phyloP scores from a whole-genome alignment of 1,140 invertebrate genomes.

The Hyphantria cunea region DNA sequence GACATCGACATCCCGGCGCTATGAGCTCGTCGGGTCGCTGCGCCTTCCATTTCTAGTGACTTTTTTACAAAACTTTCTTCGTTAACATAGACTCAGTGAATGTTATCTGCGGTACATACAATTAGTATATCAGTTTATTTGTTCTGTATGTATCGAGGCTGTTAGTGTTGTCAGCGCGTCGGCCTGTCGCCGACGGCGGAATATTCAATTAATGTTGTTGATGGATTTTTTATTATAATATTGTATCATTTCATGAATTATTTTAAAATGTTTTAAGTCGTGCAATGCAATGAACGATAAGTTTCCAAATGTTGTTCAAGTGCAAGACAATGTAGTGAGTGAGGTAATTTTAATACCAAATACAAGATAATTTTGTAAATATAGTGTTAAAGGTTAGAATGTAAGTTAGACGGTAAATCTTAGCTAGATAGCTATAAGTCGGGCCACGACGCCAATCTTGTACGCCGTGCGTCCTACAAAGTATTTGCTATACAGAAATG shows the following conservation, averaged over 20 bases:
- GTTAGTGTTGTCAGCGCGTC: slow-evolving; percentile 65
- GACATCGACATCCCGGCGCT: slow-evolving; percentile 83
- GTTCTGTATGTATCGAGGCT: slow-evolving; percentile 68
- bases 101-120: slow-evolving; percentile 70
- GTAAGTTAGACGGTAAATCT: slow-evolving; percentile 68
- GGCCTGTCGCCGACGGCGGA: slow-evolving; percentile 52
- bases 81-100: slow-evolving; percentile 68
- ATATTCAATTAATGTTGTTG: slow-evolving; percentile 76
- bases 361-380: slow-evolving; percentile 80
- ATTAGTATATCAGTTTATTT: slow-evolving; percentile 76
- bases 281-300: slow-evolving; percentile 63
- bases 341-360: slow-evolving; percentile 80
- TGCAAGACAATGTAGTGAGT: slow-evolving; percentile 65
- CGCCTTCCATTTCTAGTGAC: slow-evolving; percentile 54
- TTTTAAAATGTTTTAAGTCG: slow-evolving; percentile 75
- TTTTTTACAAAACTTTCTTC: slow-evolving; percentile 54
- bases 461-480: slow-evolving; percentile 78
- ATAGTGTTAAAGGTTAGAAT: slow-evolving; percentile 72
- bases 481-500: slow-evolving; percentile 81
- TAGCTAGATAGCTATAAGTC: slow-evolving; percentile 72
- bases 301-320: slow-evolving; percentile 45
- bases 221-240: slow-evolving; percentile 75
- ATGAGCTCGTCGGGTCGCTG: slow-evolving; percentile 68
- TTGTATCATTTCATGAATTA: slow-evolving; percentile 79
- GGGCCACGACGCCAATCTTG: slow-evolving; percentile 74